Base-by-base conservation (phyloP, 2,113 vertebrate genomes). In the Henicopernis longicauda region DNA sequence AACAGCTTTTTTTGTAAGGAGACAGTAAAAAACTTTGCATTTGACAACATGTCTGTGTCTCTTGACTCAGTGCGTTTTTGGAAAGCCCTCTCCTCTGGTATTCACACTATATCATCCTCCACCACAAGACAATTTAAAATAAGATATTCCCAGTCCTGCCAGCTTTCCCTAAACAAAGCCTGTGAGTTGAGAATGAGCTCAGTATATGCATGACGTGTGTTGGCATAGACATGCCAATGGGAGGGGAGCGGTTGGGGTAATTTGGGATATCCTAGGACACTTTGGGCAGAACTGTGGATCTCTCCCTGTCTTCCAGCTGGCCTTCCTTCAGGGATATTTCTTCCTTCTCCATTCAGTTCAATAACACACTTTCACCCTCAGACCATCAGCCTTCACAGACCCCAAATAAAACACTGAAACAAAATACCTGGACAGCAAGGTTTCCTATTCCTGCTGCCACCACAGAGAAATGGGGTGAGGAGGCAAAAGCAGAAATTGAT, bases 71-170 rank as follows among this genome's bases (percentile, higher is more conserved):
- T 55, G 34, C 66, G 69, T 62, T 95, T 95, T 70, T 94, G 93
- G 93, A 96, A 94, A 93, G 73, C 11, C 54, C 21, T 72, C 66
- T 91, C 44, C 57, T 94, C 44, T 95, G 84, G 36, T 90, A 85
- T 93, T 93, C 90, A 88, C 78, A 88, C 78, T 93, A 27, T 95
- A 90, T 96, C 87, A 94, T 91, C 87, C 87, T 91, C 81, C 13
- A 80, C 78, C 74, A 87, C 84, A 93, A 72, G 73, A 76, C 57
- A 93, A 90, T 87, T 94, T 87, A 91, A 95, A 94, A 70, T 71
- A 86, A 90, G 70, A 87, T 79, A 91, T 87, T 91, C 42, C 44
- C 73, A 82, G 49, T 76, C 78, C 81, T 82, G 90, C 78, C 93
- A 96, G 66, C 71, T 79, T 80, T 93, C 73, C 85, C 49, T 85